phyloP scores from a whole-genome alignment of 2,113 vertebrate genomes.

The Ophiodon elongatus region DNA sequence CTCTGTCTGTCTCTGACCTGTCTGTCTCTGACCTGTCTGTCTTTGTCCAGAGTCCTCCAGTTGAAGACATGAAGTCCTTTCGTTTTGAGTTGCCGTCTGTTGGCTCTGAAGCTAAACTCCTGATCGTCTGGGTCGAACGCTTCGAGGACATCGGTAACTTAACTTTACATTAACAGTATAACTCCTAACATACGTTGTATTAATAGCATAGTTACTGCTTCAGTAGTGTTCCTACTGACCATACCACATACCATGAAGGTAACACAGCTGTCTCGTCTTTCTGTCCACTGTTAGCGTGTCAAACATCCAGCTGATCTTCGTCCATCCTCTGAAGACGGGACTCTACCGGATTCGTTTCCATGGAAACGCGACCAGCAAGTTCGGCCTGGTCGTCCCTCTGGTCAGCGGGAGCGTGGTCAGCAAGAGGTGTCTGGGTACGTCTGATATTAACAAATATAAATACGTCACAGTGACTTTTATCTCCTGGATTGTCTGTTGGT shows the following conservation, averaged over 20 bases:
- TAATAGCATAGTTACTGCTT: background rate
- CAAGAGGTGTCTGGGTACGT: conserved; percentile 48
- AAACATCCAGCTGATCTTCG: conserved; percentile 47
- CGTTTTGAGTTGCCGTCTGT: background rate
- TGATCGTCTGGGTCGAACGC: conserved; percentile 56
- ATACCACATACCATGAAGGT: too few species aligned
- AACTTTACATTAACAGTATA: background rate
- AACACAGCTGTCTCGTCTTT: background rate
- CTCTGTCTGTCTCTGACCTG: background rate
- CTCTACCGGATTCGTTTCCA: conserved; percentile 50
- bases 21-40: background rate
- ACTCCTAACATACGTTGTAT: background rate
- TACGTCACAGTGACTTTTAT: too few species aligned
- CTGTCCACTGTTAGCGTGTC: background rate
- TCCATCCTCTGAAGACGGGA: conserved; percentile 57
- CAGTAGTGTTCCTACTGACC: background rate
- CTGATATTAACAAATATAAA: too few species aligned
- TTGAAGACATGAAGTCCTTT: conserved; percentile 7
- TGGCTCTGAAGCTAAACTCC: conserved; percentile 31
- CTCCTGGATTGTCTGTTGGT: too few species aligned
- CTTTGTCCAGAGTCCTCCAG: conserved; percentile 22
- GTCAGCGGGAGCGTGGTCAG: conserved; percentile 56
- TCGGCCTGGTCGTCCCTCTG: conserved; percentile 37
- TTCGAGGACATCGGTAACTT: conserved; percentile 57
- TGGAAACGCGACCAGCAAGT: conserved; percentile 42